Evolutionary conservation across 1,140 invertebrate species (phyloP).

Genomic region (Drosophila oshimai): DNA sequence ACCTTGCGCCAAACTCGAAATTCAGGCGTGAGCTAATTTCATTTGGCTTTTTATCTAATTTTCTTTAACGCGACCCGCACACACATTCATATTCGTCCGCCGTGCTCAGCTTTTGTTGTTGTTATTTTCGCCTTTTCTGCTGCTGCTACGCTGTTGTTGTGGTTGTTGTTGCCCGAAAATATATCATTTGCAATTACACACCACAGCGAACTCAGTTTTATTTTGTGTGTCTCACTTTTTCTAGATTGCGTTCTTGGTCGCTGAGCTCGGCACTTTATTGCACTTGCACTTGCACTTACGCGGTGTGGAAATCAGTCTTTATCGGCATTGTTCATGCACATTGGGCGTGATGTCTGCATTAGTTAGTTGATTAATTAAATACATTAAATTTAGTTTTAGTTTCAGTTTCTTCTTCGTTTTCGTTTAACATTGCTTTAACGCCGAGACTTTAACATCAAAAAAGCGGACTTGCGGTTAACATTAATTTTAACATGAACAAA

Average conservation of each 20-base stretch:
- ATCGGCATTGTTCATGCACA: constrained; percentile 19
- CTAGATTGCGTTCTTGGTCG: constrained; percentile 23
- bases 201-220: constrained; percentile 34
- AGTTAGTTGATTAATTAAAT: constrained; percentile 25
- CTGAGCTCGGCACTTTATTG: constrained; percentile 41
- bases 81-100: constrained; percentile 68
- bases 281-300: constrained; percentile 64
- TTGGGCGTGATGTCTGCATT: constrained; percentile 7
- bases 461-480: too few species aligned
- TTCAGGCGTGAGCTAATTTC: constrained; percentile 78
- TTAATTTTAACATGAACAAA: too few species aligned
- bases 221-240: constrained; percentile 19
- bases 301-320: constrained; percentile 47
- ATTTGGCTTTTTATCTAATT: constrained; percentile 75
- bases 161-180: constrained; percentile 57
- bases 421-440: too few species aligned
- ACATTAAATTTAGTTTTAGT: too few species aligned
- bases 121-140: constrained; percentile 30
- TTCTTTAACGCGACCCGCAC: constrained; percentile 56
- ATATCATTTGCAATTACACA: constrained; percentile 67
- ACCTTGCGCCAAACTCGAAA: constrained; percentile 75
- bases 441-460: too few species aligned
- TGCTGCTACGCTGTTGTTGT: constrained; percentile 35
- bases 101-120: constrained; percentile 14
- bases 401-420: constrained; percentile 38